phyloP scores from a whole-genome alignment of 1,140 invertebrate genomes.

The Penaeus indicus region DNA sequence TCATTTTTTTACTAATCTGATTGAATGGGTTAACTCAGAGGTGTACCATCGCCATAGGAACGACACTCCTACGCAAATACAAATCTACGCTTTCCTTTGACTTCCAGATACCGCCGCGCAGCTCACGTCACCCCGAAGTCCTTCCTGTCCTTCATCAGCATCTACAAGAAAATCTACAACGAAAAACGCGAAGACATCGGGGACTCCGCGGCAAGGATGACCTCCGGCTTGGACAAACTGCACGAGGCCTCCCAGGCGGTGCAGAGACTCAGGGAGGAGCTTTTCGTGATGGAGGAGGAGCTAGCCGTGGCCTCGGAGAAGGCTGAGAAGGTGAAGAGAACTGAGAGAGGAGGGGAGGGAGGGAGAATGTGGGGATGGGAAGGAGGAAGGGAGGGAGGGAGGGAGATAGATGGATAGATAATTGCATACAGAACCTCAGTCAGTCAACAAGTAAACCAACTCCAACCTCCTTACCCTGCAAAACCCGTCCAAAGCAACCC shows the following conservation, averaged over 20 bases:
- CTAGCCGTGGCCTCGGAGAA: conserved; percentile 88
- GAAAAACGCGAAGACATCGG: conserved; percentile 88
- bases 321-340: conserved; percentile 78
- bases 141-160: conserved; percentile 94
- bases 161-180: conserved; percentile 93
- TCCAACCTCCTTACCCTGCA: no score
- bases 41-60: no score
- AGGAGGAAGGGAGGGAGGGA: no score
- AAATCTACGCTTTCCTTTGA: not conserved
- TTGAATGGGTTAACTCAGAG: no score
- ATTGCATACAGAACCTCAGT: not conserved
- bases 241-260: conserved; percentile 95
- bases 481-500: no score
- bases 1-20: no score
- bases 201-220: conserved; percentile 92
- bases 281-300: conserved; percentile 94
- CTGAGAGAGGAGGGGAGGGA: no score
- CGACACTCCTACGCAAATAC: not conserved
- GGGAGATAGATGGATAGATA: no score
- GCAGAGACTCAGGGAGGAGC: conserved; percentile 88
- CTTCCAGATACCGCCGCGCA: conserved; percentile 83
- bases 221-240: conserved; percentile 91
- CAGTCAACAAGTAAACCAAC: no score
- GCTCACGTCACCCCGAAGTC: conserved; percentile 98
- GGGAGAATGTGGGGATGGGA: no score